A percentile compares a stretch with the other conserved stretches of the same genome.
These are phyloP conservation scores for Tupaia chinensis DNA, from an alignment of 2,113 vertebrate genomes.

Conservation along the genomic window DNA sequence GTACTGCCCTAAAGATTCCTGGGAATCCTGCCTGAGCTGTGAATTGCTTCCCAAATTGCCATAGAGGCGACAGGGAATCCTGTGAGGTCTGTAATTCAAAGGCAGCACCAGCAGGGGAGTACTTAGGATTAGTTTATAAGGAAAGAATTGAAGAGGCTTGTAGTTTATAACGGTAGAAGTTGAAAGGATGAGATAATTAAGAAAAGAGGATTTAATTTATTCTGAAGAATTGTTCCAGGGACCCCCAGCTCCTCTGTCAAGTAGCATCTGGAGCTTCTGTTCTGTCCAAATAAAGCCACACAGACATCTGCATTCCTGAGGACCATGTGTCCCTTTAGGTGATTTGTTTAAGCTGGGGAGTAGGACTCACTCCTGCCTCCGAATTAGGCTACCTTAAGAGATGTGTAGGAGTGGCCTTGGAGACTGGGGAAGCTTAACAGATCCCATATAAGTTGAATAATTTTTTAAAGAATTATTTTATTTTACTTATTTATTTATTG, in stretches of 20 bases:
- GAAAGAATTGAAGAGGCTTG: not conserved
- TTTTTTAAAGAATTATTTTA: not conserved
- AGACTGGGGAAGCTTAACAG: not conserved
- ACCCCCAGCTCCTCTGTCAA: not conserved
- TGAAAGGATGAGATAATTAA: not conserved
- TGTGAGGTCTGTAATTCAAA: not conserved
- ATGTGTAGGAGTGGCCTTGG: not conserved
- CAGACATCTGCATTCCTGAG: not conserved
- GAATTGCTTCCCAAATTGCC: not conserved
- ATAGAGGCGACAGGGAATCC: not conserved
- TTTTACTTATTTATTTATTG: too few species aligned
- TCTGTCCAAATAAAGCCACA: not conserved
- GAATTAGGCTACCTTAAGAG: not conserved
- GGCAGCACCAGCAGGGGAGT: not conserved
- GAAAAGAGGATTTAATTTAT: conserved; percentile 8
- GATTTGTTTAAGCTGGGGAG: not conserved
- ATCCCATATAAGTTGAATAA: not conserved
- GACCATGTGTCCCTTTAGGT: not conserved
- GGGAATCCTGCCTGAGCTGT: not conserved
- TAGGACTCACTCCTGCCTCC: not conserved
- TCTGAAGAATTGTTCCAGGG: not conserved
- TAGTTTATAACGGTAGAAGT: not conserved
- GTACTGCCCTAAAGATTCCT: rapidly evolving
- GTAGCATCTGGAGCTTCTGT: not conserved
- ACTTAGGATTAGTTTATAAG: not conserved